Evolutionary conservation across 2,113 vertebrate genomes (phyloP), one percentile per base, ranked within the genome.

Genomic region (Podiceps cristatus): DNA sequence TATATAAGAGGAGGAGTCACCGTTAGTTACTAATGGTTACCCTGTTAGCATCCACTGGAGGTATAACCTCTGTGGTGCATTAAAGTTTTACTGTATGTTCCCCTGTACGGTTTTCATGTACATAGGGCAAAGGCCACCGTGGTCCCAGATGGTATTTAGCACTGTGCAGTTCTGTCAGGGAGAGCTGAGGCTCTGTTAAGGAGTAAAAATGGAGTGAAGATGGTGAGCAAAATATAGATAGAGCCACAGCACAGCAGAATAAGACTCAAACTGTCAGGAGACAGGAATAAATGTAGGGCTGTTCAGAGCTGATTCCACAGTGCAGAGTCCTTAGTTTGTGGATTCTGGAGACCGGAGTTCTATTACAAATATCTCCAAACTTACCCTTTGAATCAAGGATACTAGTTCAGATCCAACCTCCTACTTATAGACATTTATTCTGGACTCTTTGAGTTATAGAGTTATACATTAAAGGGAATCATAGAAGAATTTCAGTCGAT

Each of bases 31-130:
- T 20, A 53, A 14, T 18, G 4, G 11, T 42, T 84, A 40, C 20
- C 4, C 4, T 9, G 3, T 71, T 68, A 45, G 4, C 50, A 59
- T 47, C 1, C 0, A 22, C 9, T 24, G 27, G 31, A 72, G 7
- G 3, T 52, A 3, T n/a, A 74, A 58, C 3, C n/a, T 78, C n/a
- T 49, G 17, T 10, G 4, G 20, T 14, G 4, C 24, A 14, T 23
- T 72, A 8, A 75, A 18, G 4, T 18, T 35, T 35, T 79, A 24
- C 20, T 37, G 2, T 28, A 2, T 27, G 5, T 18, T 73, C 56
- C 24, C 22, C 14, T 53, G 15, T 11, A 24, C 10, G 37, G 12
- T 85, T 78, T 91, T 31, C 37, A 18, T 31, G 23, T 40, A n/a
- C n/a, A 9, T 0, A 42, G 6, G 35, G 13, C 10, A 50, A 83